Percentiles rank a stretch among this genome's conserved stretches.
Conservation (phyloP, 2,888 invertebrate species). For the Criorhina ranunculi region DNA sequence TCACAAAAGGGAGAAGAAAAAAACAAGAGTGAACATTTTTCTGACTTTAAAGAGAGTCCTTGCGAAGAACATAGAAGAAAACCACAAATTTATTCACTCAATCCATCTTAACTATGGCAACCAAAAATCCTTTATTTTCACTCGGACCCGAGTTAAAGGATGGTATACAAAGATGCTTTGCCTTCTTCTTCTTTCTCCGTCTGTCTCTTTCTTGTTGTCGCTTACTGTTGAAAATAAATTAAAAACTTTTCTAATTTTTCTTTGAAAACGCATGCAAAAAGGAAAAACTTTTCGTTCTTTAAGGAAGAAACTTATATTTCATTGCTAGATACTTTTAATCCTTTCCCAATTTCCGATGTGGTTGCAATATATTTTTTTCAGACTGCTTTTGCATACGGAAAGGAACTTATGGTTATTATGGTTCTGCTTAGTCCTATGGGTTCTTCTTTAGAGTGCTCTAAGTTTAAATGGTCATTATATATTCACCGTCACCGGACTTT, state of each 20-base stretch:
- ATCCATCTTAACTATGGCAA: conserved; percentile 31
- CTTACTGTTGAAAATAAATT: conserved; percentile 81
- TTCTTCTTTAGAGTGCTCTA: neutral
- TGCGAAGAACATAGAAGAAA: neutral
- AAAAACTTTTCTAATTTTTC: conserved; percentile 83
- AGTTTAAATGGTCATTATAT: no score
- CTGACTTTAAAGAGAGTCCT: conserved; percentile 18
- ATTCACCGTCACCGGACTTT: no score
- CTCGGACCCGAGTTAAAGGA: conserved; percentile 6
- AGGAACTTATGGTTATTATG: conserved; percentile 11
- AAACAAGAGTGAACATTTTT: conserved; percentile 39
- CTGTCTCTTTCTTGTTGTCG: conserved; percentile 4
- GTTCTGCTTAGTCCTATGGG: neutral
- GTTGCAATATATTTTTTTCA: conserved; percentile 9
- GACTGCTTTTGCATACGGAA: conserved; percentile 10
- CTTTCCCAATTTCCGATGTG: conserved; percentile 64
- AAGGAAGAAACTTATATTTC: conserved; percentile 47
- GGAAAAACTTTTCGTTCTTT: conserved; percentile 40
- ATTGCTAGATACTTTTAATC: conserved; percentile 64
- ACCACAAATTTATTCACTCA: conserved; percentile 8
- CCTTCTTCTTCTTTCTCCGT: conserved; percentile 7
- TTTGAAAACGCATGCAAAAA: conserved; percentile 51
- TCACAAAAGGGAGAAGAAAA: neutral
- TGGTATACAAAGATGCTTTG: conserved; percentile 36
- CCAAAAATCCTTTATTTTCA: conserved; percentile 34